A percentile compares a stretch with the other conserved stretches of the same genome.
Conservation (phyloP, 2,113 vertebrate species). For the Centropus bengalensis region DNA sequence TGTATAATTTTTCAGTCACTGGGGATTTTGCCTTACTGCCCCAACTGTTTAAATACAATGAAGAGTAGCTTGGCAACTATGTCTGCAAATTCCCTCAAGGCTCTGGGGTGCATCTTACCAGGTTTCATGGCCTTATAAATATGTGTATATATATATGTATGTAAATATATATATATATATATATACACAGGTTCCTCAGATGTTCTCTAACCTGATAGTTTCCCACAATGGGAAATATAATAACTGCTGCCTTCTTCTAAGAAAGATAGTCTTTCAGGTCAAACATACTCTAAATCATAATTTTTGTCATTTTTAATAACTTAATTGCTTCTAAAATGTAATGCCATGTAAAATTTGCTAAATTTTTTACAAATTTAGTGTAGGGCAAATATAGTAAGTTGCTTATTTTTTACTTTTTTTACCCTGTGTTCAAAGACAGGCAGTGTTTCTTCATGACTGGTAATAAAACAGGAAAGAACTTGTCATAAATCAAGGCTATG, state of each 20-base stretch:
- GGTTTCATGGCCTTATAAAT: neutral
- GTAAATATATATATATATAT: no score
- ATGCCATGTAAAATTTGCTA: neutral
- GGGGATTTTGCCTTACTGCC: neutral
- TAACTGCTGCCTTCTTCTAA: neutral
- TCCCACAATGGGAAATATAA: neutral
- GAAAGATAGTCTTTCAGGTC: neutral
- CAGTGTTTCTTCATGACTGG: neutral
- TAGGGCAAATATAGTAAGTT: neutral
- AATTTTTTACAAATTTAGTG: neutral
- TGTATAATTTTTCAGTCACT: neutral
- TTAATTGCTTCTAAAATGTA: neutral
- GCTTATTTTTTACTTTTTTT: neutral
- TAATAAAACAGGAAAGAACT: constrained; percentile 14
- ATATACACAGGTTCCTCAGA: neutral
- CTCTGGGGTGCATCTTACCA: neutral
- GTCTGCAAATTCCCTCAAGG: neutral
- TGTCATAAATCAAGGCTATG: constrained; percentile 41
- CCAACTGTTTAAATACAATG: neutral
- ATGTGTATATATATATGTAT: no score
- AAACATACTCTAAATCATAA: neutral
- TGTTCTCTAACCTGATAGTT: neutral
- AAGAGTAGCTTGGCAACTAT: neutral
- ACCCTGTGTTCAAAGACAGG: neutral
- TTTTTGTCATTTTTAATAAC: neutral